Conservation (phyloP, 2,113 vertebrate species). For the Melanocharis versteri region DNA sequence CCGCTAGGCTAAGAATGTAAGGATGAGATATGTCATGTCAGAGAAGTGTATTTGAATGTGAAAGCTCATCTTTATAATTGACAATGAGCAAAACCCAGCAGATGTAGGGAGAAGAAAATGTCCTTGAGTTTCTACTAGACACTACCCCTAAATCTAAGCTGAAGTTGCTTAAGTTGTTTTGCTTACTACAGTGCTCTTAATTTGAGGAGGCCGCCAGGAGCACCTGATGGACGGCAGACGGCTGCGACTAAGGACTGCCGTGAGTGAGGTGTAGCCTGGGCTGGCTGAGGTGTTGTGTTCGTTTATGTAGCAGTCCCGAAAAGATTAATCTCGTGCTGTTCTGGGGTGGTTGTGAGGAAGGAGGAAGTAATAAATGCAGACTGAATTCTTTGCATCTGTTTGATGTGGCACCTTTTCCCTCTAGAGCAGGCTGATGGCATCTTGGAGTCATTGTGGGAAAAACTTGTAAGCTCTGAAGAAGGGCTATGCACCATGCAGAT, state of each 20-base stretch:
- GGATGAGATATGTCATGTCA: background rate
- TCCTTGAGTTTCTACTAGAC: background rate
- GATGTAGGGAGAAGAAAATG: background rate
- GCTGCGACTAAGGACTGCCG: background rate
- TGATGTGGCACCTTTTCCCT: background rate
- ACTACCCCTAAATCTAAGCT: background rate
- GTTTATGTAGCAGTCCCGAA: background rate
- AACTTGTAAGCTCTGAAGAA: background rate
- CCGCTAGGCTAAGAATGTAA: background rate
- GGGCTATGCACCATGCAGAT: background rate
- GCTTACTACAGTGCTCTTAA: background rate
- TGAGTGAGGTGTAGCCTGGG: background rate
- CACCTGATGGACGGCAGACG: background rate
- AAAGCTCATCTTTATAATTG: background rate
- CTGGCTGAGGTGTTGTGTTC: background rate
- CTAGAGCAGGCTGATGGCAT: background rate
- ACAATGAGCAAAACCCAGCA: background rate
- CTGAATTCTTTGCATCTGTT: background rate
- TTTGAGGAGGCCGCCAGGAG: background rate
- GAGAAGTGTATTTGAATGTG: background rate
- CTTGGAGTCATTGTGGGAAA: background rate
- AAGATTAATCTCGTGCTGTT: background rate
- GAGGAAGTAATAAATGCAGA: background rate
- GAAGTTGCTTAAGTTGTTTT: background rate
- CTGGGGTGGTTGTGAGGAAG: background rate